Percentiles rank a stretch among this genome's conserved stretches.
These are phyloP conservation scores for Recurvirostra avosetta DNA, from an alignment of 2,113 vertebrate genomes.

Conservation along the genomic window DNA sequence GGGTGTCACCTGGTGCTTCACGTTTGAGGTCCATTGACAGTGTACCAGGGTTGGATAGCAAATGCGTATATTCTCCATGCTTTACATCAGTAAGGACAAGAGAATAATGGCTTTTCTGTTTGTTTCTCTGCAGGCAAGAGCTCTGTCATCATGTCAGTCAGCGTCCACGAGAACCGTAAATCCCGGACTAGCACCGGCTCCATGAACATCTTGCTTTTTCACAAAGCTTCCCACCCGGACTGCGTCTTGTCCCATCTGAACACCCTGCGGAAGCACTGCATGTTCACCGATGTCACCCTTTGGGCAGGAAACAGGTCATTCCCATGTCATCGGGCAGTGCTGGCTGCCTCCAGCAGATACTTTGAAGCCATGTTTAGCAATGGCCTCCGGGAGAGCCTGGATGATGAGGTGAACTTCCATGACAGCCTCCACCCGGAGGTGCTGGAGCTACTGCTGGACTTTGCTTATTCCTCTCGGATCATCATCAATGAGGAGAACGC, in stretches of 20 bases:
- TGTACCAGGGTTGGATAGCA: neutral
- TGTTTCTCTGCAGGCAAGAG: neutral
- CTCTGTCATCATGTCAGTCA: conserved; percentile 86
- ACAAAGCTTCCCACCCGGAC: conserved; percentile 92
- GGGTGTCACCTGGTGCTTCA: neutral
- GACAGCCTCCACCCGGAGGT: conserved; percentile 93
- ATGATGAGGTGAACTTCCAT: conserved; percentile 88
- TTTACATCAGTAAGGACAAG: neutral
- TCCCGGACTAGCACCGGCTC: conserved; percentile 90
- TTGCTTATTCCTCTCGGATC: conserved; percentile 90
- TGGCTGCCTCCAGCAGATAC: conserved; percentile 93
- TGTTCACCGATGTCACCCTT: conserved; percentile 93
- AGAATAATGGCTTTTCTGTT: neutral
- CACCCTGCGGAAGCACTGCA: conserved; percentile 87
- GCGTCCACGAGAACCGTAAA: conserved; percentile 92
- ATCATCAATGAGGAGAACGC: conserved; percentile 94
- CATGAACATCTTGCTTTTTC: conserved; percentile 91
- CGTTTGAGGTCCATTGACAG: fast-evolving
- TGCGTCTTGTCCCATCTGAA: conserved; percentile 90
- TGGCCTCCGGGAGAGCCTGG: conserved; percentile 88
- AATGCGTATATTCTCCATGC: fast-evolving
- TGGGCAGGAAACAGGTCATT: conserved; percentile 91
- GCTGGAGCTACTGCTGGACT: conserved; percentile 92
- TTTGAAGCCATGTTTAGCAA: conserved; percentile 98
- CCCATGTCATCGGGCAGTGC: conserved; percentile 89